Percentiles rank a stretch among this genome's conserved stretches.
Conservation (phyloP, 2,888 invertebrate species). For the Ptilodon capucinus region DNA sequence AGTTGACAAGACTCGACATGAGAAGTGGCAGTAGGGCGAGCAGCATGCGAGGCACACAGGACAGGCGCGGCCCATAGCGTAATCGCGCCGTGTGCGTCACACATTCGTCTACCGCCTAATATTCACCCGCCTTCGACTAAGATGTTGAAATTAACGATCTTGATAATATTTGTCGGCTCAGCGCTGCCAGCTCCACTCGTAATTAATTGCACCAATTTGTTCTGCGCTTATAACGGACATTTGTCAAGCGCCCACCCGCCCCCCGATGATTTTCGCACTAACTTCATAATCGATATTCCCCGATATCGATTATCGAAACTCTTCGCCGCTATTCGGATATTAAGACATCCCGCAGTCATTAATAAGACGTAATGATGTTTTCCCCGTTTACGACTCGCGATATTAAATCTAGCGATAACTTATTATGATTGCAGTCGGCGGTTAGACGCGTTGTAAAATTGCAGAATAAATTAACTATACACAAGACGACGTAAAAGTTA, state of each 20-base stretch:
- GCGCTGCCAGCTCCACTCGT: conserved; percentile 68
- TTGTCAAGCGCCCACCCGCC: conserved; percentile 74
- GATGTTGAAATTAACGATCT: conserved; percentile 80
- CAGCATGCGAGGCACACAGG: neutral
- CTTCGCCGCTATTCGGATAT: conserved; percentile 54
- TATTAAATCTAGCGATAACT: conserved; percentile 35
- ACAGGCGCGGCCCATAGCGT: neutral
- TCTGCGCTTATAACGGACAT: conserved; percentile 78
- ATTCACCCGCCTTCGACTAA: conserved; percentile 59
- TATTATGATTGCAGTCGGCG: conserved; percentile 32
- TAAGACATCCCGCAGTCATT: conserved; percentile 59
- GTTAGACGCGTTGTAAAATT: conserved; percentile 46
- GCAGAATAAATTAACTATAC: conserved; percentile 62
- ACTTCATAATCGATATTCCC: conserved; percentile 77
- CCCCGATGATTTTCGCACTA: conserved; percentile 75
- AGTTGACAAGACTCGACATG: too few species aligned
- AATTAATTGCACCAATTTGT: conserved; percentile 81
- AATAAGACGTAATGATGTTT: conserved; percentile 62
- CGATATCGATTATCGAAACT: conserved; percentile 67
- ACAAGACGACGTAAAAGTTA: conserved; percentile 67
- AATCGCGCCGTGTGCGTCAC: conserved; percentile 44
- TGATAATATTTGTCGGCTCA: conserved; percentile 81
- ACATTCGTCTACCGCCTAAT: conserved; percentile 57
- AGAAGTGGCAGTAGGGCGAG: neutral
- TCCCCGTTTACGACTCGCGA: conserved; percentile 40